phyloP scores from a whole-genome alignment of 2,888 invertebrate genomes.

The Nephrotoma appendiculata region DNA sequence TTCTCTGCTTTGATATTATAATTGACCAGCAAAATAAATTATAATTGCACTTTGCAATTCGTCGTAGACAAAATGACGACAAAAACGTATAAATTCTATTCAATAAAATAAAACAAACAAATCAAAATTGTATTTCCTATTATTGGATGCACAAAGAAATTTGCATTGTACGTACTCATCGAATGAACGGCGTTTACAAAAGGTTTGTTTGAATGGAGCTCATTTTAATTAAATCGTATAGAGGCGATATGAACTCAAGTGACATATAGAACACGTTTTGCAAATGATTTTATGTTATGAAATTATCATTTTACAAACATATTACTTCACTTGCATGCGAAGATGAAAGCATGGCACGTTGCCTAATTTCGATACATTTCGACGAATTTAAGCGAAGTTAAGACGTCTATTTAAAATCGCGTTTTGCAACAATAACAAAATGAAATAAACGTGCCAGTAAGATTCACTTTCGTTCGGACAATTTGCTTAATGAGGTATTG shows the following conservation, averaged over 20 bases:
- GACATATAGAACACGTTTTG: neutral
- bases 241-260: neutral
- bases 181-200: neutral
- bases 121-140: neutral
- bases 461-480: neutral
- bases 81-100: neutral
- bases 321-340: neutral
- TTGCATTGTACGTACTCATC: neutral
- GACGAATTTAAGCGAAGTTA: neutral
- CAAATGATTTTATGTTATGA: neutral
- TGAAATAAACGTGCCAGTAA: neutral
- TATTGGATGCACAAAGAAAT: neutral
- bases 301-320: neutral
- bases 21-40: neutral
- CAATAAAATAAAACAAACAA: neutral
- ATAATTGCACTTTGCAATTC: neutral
- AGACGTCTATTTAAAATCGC: neutral
- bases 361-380: neutral
- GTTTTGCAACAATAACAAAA: neutral
- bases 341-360: neutral
- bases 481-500: neutral
- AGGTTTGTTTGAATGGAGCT: neutral
- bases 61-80: neutral
- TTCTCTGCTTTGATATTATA: neutral
- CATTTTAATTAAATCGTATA: neutral